Conservation (phyloP, 1,140 invertebrate genomes). For the Calosoma granatense region DNA sequence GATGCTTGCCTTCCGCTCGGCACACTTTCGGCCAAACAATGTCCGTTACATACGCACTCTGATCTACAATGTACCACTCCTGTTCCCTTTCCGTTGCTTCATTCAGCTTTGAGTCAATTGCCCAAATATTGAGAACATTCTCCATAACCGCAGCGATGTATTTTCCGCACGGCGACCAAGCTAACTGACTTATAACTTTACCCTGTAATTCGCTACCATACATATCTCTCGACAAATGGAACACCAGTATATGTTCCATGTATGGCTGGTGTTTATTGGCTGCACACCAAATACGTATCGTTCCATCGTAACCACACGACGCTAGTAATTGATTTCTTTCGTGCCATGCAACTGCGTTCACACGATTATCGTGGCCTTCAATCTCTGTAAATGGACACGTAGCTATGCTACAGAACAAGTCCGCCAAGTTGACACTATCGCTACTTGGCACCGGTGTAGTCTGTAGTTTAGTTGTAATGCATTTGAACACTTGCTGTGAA, state of each 20-base stretch:
- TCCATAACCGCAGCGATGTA: slow-evolving; percentile 47
- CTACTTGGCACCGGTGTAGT: slow-evolving; percentile 21
- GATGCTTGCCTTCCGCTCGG: slow-evolving; percentile 33
- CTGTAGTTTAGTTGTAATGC: slow-evolving; percentile 28
- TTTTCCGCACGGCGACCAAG: slow-evolving; percentile 43
- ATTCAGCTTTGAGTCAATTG: slow-evolving; percentile 15
- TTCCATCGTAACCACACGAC: slow-evolving; percentile 53
- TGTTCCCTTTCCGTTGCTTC: slow-evolving; percentile 14
- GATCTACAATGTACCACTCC: slow-evolving; percentile 33
- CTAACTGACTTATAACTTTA: slow-evolving; percentile 39
- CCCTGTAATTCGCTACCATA: slow-evolving; percentile 43
- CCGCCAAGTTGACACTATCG: slow-evolving; percentile 36
- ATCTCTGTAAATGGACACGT: slow-evolving; percentile 34
- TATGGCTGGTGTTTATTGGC: slow-evolving; percentile 29
- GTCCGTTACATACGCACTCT: slow-evolving; percentile 40
- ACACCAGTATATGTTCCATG: slow-evolving; percentile 48
- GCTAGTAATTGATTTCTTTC: slow-evolving; percentile 38
- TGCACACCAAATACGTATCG: slow-evolving; percentile 48
- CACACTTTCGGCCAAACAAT: slow-evolving; percentile 38
- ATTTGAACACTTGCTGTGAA: slow-evolving; percentile 42
- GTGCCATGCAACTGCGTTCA: slow-evolving; percentile 35
- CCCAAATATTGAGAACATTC: slow-evolving; percentile 49
- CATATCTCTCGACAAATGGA: slow-evolving; percentile 41
- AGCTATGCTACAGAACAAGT: slow-evolving; percentile 37
- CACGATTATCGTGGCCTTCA: slow-evolving; percentile 45